phyloP scores from a whole-genome alignment of 2,113 vertebrate genomes.

The Pygoscelis antarcticus region DNA sequence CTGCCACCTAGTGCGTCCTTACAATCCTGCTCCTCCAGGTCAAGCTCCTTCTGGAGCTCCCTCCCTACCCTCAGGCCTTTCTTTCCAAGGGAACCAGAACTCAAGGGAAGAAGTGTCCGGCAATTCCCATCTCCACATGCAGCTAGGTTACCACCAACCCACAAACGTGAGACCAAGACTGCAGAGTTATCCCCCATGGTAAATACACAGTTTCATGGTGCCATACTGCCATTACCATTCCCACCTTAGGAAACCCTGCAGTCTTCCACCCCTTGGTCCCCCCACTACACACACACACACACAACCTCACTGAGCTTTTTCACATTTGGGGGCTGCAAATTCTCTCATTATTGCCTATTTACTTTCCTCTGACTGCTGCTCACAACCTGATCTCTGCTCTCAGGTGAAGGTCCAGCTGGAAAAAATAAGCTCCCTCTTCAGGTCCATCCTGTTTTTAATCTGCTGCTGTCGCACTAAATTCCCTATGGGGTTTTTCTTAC shows the following conservation, averaged over 20 bases:
- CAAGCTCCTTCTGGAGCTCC: too few species aligned
- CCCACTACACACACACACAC: not conserved
- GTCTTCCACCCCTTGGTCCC: not conserved
- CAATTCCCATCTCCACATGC: too few species aligned
- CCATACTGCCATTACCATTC: not conserved
- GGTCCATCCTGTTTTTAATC: slow-evolving; percentile 76
- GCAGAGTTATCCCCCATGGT: not conserved
- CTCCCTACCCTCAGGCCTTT: too few species aligned
- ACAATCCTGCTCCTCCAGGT: too few species aligned
- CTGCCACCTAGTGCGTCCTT: too few species aligned
- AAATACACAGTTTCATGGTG: not conserved
- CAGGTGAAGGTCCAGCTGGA: slow-evolving; percentile 71
- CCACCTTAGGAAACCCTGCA: not conserved
- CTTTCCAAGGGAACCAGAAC: too few species aligned
- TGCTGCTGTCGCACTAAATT: slow-evolving; percentile 62
- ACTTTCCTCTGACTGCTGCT: slow-evolving; percentile 61
- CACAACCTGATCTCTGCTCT: slow-evolving; percentile 41
- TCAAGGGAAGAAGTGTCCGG: too few species aligned
- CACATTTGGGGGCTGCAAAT: slow-evolving; percentile 25
- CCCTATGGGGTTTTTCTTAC: slow-evolving; percentile 50
- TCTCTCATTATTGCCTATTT: slow-evolving; percentile 48
- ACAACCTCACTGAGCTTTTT: not conserved
- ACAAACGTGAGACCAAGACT: too few species aligned
- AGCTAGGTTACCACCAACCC: too few species aligned
- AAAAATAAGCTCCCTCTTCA: slow-evolving; percentile 73